A percentile compares a stretch with the other conserved stretches of the same genome.
Evolutionary conservation across 1,140 invertebrate genomes (phyloP).

Genomic region (honey bee (Apis mellifera)): DNA sequence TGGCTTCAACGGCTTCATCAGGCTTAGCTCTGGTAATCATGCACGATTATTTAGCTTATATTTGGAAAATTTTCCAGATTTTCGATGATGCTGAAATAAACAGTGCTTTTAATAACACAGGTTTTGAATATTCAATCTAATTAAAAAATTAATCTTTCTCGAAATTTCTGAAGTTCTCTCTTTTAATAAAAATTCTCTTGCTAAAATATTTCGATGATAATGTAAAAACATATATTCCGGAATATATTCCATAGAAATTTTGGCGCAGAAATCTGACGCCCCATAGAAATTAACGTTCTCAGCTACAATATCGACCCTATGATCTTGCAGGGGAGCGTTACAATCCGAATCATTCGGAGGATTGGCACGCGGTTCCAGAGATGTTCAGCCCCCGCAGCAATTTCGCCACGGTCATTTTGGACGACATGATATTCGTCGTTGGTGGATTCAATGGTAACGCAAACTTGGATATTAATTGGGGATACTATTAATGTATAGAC

Average conservation of each 20-base stretch:
- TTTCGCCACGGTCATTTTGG: slow-evolving; percentile 90
- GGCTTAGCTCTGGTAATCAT: slow-evolving; percentile 73
- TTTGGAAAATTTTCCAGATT: no score
- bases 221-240: no score
- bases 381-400: slow-evolving; percentile 94
- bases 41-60: no score
- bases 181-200: not conserved
- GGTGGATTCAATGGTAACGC: slow-evolving; percentile 90
- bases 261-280: slow-evolving; percentile 9
- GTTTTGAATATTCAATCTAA: not conserved
- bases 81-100: no score
- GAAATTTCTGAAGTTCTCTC: no score
- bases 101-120: not conserved
- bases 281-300: slow-evolving; percentile 22
- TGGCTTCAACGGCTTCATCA: slow-evolving; percentile 88
- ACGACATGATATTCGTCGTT: slow-evolving; percentile 90
- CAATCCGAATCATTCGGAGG: slow-evolving; percentile 82
- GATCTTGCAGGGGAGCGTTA: slow-evolving; percentile 85
- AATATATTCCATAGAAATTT: not conserved
- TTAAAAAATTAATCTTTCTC: no score
- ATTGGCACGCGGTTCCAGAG: slow-evolving; percentile 87
- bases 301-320: slow-evolving; percentile 32
- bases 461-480: not conserved
- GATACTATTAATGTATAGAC: no score
- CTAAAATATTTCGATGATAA: no score